phyloP scores from a whole-genome alignment of 2,888 invertebrate genomes.

The Cryptosula pallasiana region DNA sequence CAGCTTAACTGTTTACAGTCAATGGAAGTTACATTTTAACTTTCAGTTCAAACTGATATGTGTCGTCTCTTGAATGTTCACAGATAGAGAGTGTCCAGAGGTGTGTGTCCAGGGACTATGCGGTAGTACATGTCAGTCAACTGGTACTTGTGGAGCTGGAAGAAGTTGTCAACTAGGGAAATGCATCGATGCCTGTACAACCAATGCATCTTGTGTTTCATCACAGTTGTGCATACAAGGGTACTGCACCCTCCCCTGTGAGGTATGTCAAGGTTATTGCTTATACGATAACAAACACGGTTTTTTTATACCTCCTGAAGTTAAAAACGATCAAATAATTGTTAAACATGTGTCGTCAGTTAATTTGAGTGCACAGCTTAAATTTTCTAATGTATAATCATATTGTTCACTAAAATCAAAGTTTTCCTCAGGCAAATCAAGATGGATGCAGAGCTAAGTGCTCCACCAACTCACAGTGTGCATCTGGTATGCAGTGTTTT shows the following conservation, averaged over 20 bases:
- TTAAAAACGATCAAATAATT: no score
- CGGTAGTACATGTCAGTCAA: not conserved
- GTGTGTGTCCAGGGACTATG: not conserved
- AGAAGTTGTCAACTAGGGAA: not conserved
- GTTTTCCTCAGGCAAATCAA: not conserved
- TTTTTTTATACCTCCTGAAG: not conserved
- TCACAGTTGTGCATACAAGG: not conserved
- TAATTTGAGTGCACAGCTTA: no score
- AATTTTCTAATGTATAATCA: no score
- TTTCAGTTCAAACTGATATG: no score
- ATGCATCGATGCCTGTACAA: not conserved
- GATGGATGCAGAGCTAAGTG: not conserved
- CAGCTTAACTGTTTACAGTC: no score
- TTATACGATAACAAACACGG: not conserved
- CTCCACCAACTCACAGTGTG: not conserved
- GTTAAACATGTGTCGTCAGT: no score
- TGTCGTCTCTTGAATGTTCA: no score
- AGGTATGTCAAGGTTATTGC: not conserved
- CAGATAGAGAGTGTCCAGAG: not conserved
- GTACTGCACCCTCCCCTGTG: not conserved
- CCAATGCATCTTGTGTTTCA: not conserved
- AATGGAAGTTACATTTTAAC: no score
- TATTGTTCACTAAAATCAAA: no score
- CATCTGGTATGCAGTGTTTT: not conserved
- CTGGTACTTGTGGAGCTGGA: not conserved